A percentile compares a stretch with the other conserved stretches of the same genome.
These are phyloP conservation scores for Ridgeia piscesae DNA, from an alignment of 1,140 invertebrate genomes.

Conservation along the genomic window DNA sequence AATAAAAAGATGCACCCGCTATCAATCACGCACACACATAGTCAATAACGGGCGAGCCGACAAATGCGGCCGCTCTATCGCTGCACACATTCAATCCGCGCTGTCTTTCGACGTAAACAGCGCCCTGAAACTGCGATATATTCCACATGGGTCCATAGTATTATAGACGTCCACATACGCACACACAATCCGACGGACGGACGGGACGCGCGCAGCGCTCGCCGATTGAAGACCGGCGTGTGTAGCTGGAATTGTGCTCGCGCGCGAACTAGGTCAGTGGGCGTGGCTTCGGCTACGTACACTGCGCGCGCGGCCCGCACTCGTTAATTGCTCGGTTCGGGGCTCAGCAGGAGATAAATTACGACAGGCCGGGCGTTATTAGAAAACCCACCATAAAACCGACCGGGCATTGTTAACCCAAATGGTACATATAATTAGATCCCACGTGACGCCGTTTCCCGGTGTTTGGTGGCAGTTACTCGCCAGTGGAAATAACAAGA, in stretches of 20 bases:
- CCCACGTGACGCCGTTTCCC: not conserved
- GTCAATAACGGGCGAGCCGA: not conserved
- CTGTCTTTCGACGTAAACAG: not conserved
- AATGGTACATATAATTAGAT: not conserved
- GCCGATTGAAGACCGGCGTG: not conserved
- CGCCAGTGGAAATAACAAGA: not conserved
- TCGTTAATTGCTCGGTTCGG: not conserved
- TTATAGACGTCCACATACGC: not conserved
- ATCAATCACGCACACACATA: not conserved
- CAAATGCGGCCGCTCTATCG: not conserved
- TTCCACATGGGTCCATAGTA: slow-evolving; percentile 4
- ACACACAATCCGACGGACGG: not conserved
- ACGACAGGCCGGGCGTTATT: not conserved
- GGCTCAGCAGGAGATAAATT: not conserved
- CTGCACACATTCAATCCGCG: not conserved
- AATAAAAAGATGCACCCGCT: not conserved
- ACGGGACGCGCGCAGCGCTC: not conserved
- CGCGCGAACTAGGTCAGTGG: not conserved
- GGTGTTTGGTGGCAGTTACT: not conserved
- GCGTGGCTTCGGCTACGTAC: not conserved
- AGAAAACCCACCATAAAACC: not conserved
- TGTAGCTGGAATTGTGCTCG: not conserved
- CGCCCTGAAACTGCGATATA: not conserved
- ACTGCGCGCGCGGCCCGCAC: not conserved
- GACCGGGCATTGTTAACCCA: not conserved